phyloP scores from a whole-genome alignment of 2,797 vertebrate species.

The Otus scops region DNA sequence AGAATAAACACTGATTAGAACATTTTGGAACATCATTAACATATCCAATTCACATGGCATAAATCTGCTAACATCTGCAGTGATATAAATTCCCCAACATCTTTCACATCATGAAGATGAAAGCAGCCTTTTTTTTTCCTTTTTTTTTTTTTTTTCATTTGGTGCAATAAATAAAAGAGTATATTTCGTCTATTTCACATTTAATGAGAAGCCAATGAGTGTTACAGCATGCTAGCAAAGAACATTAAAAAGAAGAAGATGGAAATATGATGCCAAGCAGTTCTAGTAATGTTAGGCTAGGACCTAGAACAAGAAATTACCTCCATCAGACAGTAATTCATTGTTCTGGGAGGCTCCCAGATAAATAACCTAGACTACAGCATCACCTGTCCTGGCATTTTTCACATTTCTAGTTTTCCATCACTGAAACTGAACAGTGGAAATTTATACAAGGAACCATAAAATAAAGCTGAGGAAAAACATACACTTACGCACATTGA shows the following conservation, averaged over 20 bases:
- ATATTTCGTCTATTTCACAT: background rate
- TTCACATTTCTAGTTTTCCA: background rate
- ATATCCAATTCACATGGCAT: background rate
- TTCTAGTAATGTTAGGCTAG: background rate
- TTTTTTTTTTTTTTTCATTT: background rate
- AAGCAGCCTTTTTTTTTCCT: background rate
- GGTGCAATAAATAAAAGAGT: slow-evolving; percentile 9
- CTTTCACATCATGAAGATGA: background rate
- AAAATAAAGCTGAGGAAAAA: background rate
- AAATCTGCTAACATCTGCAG: slow-evolving; percentile 12
- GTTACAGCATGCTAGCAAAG: background rate
- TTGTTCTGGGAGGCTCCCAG: background rate
- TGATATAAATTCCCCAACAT: background rate
- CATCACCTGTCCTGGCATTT: background rate
- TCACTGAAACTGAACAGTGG: background rate
- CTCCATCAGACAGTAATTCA: background rate
- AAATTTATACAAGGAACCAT: background rate
- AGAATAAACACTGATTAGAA: slow-evolving; percentile 10
- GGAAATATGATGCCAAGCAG: background rate
- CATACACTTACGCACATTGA: background rate
- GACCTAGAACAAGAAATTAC: slow-evolving; percentile 2
- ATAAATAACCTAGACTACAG: background rate
- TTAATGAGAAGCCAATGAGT: background rate
- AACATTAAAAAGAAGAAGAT: background rate
- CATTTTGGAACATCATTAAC: background rate